A percentile compares a stretch with the other conserved stretches of the same genome.
These are phyloP conservation scores for Endomychus coccineus DNA, from an alignment of 2,888 invertebrate genomes.

Conservation along the genomic window DNA sequence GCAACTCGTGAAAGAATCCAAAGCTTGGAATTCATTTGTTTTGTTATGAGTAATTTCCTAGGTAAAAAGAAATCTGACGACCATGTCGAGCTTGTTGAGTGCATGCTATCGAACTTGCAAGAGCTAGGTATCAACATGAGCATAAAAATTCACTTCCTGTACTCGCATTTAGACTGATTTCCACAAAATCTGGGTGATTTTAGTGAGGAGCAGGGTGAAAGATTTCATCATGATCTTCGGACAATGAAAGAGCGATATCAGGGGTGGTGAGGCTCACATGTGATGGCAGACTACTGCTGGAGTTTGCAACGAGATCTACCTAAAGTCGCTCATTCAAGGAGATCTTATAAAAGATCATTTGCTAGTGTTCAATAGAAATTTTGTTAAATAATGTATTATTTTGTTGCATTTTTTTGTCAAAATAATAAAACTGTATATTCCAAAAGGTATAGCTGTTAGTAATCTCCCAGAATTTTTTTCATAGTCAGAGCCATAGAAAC, in stretches of 20 bases:
- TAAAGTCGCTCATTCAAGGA: constrained; percentile 3
- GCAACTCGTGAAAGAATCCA: constrained; percentile 4
- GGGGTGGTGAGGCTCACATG: too few relatives aligned
- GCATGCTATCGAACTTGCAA: constrained; percentile 9
- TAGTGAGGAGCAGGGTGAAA: too few relatives aligned
- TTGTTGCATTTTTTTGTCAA: too few relatives aligned
- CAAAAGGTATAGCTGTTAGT: constrained; percentile 4
- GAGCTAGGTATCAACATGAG: constrained; percentile 12
- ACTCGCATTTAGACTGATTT: constrained; percentile 8
- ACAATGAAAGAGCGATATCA: too few relatives aligned
- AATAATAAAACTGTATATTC: too few relatives aligned
- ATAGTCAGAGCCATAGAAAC: constrained; percentile 2
- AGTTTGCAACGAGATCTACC: constrained; percentile 15
- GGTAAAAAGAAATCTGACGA: constrained; percentile 15
- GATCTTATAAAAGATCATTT: too few relatives aligned
- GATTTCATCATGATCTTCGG: too few relatives aligned
- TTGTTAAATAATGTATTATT: too few relatives aligned
- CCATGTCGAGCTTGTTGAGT: constrained; percentile 11
- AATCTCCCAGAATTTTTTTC: constrained; percentile 4
- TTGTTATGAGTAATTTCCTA: constrained; percentile 14
- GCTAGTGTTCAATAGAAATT: too few relatives aligned
- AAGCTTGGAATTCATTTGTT: constrained; percentile 13
- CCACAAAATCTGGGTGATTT: constrained; percentile 6
- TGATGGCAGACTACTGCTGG: constrained; percentile 34
- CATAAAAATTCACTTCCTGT: constrained; percentile 11